These are phyloP conservation scores for Ceyx erithaca DNA, from an alignment of 2,797 vertebrate genomes.

Conservation along the genomic window DNA sequence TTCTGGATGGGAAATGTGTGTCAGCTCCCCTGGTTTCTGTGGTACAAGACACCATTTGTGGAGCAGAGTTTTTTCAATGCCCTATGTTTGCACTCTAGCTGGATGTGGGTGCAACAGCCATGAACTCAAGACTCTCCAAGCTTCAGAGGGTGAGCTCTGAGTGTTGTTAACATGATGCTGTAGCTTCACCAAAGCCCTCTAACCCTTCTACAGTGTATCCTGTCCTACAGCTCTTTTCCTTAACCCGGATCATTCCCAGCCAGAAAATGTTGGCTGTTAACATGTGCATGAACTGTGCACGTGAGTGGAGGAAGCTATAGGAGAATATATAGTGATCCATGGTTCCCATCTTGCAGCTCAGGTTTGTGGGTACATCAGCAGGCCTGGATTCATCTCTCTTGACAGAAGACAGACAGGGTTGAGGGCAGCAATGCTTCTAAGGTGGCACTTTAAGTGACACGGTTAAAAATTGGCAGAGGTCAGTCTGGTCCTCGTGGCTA, in stretches of 20 bases:
- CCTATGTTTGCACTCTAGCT: constrained; percentile 67
- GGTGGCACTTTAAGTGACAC: background rate
- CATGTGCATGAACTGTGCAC: constrained; percentile 38
- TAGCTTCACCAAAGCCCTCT: constrained; percentile 57
- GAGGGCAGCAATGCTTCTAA: background rate
- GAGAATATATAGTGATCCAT: background rate
- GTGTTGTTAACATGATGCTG: constrained; percentile 59
- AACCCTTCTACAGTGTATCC: constrained; percentile 29
- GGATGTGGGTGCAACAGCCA: constrained; percentile 66
- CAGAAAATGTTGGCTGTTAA: background rate
- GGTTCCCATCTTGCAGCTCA: background rate
- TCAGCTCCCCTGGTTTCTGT: background rate
- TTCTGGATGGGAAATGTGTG: background rate
- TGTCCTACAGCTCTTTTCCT: constrained; percentile 43
- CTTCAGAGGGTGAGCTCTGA: constrained; percentile 67
- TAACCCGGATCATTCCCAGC: background rate
- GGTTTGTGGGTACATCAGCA: background rate
- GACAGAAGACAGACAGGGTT: background rate
- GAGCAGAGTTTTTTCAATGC: constrained; percentile 56
- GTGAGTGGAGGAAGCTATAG: background rate
- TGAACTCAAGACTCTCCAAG: constrained; percentile 53
- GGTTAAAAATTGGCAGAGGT: background rate
- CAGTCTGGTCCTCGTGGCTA: fast-evolving
- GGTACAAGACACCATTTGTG: background rate
- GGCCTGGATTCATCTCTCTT: background rate